Conservation (phyloP, 2,797 vertebrate species). For the Falco concolor region DNA sequence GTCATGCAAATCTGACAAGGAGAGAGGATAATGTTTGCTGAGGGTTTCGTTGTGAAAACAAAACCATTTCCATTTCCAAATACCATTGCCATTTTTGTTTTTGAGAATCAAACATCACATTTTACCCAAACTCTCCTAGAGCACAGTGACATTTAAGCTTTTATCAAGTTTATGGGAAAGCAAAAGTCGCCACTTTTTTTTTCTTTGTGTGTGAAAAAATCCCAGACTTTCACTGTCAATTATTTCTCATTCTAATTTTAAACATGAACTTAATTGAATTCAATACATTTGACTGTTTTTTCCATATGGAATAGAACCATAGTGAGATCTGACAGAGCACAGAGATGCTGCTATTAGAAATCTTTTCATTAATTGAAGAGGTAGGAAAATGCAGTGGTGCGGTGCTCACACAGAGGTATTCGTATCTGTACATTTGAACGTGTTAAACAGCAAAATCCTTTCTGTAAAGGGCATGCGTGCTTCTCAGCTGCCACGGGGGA, state of each 20-base stretch:
- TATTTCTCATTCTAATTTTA: background rate
- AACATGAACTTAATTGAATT: background rate
- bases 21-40: background rate
- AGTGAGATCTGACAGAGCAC: background rate
- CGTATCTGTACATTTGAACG: fast-evolving
- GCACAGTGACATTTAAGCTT: background rate
- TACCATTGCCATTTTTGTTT: background rate
- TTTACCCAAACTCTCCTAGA: background rate
- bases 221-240: background rate
- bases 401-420: background rate
- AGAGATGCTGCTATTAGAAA: background rate
- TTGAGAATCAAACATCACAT: background rate
- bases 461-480: fast-evolving
- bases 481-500: fast-evolving
- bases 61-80: background rate
- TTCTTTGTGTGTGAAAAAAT: background rate
- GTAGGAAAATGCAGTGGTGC: fast-evolving
- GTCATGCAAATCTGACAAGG: background rate
- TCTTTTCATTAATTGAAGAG: background rate
- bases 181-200: background rate
- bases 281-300: background rate
- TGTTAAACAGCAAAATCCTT: background rate
- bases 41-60: background rate
- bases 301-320: background rate
- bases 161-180: background rate